Percentiles rank a stretch among this genome's conserved stretches.
These are phyloP conservation scores for Phallusia fumigata DNA, from an alignment of 23 tunicate species.

Conservation along the genomic window DNA sequence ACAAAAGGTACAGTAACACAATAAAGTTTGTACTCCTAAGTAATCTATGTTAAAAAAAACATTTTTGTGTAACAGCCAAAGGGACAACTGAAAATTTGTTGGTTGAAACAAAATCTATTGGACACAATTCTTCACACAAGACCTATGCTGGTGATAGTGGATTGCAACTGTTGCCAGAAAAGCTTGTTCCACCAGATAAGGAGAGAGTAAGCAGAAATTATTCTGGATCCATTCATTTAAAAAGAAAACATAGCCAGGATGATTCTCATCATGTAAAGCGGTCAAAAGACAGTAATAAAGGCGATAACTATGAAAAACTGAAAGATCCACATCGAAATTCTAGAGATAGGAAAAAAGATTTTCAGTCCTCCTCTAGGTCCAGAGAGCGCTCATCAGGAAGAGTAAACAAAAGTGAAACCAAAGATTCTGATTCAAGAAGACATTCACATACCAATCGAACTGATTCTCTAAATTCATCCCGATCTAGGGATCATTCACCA, in stretches of 20 bases:
- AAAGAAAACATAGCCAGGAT: neutral
- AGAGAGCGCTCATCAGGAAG: too few relatives aligned
- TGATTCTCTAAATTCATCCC: neutral
- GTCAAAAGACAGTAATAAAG: neutral
- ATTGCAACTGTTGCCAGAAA: neutral
- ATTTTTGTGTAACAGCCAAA: too few relatives aligned
- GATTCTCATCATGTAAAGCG: neutral
- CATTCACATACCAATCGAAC: neutral
- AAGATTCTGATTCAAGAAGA: neutral
- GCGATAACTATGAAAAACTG: neutral
- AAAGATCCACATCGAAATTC: too few relatives aligned
- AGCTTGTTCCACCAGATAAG: neutral
- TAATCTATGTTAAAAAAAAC: too few relatives aligned
- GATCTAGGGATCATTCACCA: neutral
- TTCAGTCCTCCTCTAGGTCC: neutral
- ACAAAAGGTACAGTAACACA: too few relatives aligned
- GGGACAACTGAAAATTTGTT: too few relatives aligned
- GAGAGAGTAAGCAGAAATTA: neutral
- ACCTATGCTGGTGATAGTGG: conserved; percentile 7
- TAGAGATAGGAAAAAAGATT: neutral
- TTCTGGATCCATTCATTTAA: neutral
- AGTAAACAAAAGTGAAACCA: neutral
- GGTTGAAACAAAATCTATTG: too few relatives aligned
- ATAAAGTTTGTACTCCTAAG: too few relatives aligned
- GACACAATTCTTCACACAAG: neutral